Evolutionary conservation across 2,113 vertebrate species (phyloP).

Genomic region (Rhea americana): DNA sequence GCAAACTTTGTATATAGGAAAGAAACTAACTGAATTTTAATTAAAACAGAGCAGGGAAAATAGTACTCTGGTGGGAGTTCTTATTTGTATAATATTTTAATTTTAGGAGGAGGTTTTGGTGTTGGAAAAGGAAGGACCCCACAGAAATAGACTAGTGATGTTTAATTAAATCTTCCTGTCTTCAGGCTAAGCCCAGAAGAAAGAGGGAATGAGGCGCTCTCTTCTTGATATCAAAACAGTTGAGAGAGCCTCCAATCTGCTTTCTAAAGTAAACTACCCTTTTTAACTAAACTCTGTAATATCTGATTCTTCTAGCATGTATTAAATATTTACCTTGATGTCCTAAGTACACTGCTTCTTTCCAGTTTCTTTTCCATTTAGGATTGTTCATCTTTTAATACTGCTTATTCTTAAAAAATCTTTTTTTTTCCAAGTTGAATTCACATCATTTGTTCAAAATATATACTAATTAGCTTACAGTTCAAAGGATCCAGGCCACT

Average conservation of each 20-base stretch:
- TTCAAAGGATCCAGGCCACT: neutral
- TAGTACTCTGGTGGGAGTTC: rapidly evolving
- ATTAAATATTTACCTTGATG: neutral
- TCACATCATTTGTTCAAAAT: neutral
- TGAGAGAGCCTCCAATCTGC: neutral
- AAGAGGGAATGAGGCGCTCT: neutral
- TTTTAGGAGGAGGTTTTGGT: neutral
- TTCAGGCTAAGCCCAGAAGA: neutral
- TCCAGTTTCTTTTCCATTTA: neutral
- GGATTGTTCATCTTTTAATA: neutral
- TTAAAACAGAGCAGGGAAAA: neutral
- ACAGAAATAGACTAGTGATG: neutral
- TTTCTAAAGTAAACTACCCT: neutral
- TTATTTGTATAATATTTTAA: neutral
- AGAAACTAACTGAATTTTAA: neutral
- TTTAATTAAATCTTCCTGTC: neutral
- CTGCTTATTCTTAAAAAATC: neutral
- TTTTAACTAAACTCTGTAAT: neutral
- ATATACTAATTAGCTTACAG: neutral
- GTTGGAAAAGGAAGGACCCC: neutral
- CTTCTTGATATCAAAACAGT: neutral
- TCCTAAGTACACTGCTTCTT: neutral
- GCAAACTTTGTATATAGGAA: neutral
- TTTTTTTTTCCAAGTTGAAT: neutral
- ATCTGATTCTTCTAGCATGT: neutral